Evolutionary conservation across 2,797 vertebrate genomes (phyloP).

Genomic region (Phyllotis vaccarum): DNA sequence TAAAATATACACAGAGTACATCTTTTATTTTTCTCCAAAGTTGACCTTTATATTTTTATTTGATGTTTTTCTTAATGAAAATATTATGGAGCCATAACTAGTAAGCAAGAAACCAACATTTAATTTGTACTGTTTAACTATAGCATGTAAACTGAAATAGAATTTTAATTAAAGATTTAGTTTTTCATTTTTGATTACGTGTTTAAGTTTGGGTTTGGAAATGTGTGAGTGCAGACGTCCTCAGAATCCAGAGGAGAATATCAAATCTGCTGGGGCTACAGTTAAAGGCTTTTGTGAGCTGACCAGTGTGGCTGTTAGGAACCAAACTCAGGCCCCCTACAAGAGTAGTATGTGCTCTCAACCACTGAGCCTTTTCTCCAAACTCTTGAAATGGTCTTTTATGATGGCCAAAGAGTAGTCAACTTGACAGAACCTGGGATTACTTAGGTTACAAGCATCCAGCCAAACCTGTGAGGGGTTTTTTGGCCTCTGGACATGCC

Average conservation of each 20-base stretch:
- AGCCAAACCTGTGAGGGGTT: background rate
- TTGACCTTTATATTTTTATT: background rate
- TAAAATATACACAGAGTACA: background rate
- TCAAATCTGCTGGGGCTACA: background rate
- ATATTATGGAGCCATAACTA: background rate
- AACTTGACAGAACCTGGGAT: background rate
- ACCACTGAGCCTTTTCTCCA: background rate
- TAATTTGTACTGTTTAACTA: slow-evolving; percentile 29
- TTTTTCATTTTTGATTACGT: background rate
- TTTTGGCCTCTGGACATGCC: background rate
- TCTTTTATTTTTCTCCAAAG: background rate
- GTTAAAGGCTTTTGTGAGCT: background rate
- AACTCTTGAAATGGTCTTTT: background rate
- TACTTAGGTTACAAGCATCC: background rate
- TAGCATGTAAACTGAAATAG: background rate
- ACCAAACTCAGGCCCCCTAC: background rate
- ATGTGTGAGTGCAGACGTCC: background rate
- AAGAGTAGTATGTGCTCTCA: background rate
- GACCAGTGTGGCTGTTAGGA: background rate
- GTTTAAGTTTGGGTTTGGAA: background rate
- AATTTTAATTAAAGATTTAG: slow-evolving; percentile 36
- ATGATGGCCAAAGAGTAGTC: background rate
- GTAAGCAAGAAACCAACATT: slow-evolving; percentile 49
- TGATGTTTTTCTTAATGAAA: slow-evolving; percentile 10
- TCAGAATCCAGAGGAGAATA: background rate